Conservation (phyloP, 2,888 invertebrate genomes). For the Euproctis similis region DNA sequence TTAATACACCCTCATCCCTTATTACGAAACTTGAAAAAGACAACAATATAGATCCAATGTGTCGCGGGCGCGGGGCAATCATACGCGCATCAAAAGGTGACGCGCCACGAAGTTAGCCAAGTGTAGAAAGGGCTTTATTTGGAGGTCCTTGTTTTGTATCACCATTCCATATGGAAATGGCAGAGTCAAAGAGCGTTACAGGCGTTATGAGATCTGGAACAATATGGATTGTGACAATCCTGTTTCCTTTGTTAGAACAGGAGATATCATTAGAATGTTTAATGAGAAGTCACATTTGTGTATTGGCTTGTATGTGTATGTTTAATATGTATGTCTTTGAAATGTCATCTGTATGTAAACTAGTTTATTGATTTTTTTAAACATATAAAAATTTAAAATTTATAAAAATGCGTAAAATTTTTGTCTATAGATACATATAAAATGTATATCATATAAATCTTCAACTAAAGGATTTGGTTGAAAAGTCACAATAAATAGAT, state of each 20-base stretch:
- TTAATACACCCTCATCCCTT: slow-evolving; percentile 77
- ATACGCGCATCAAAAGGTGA: slow-evolving; percentile 74
- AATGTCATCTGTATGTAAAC: too few species aligned
- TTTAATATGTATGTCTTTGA: too few species aligned
- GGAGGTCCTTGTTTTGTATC: slow-evolving; percentile 54
- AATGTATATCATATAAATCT: too few species aligned
- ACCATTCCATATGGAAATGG: slow-evolving; percentile 50
- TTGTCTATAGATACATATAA: too few species aligned
- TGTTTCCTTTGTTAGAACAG: slow-evolving; percentile 61
- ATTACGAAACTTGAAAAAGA: slow-evolving; percentile 77
- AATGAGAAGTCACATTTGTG: slow-evolving; percentile 60
- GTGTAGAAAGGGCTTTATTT: slow-evolving; percentile 66
- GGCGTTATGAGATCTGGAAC: slow-evolving; percentile 72
- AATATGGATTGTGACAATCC: slow-evolving; percentile 71
- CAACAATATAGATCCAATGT: slow-evolving; percentile 76
- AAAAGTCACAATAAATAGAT: too few species aligned
- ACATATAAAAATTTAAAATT: too few species aligned
- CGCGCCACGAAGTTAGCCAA: slow-evolving; percentile 60
- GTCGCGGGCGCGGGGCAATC: slow-evolving; percentile 75
- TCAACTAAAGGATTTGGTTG: too few species aligned
- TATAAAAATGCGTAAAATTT: too few species aligned
- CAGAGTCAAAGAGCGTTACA: slow-evolving; percentile 69
- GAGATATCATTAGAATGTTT: slow-evolving; percentile 68
- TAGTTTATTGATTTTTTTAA: too few species aligned
- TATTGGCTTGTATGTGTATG: too few species aligned